A percentile compares a stretch with the other conserved stretches of the same genome.
Conservation (phyloP, 2,888 invertebrate genomes). For the Drosophila picticornis region DNA sequence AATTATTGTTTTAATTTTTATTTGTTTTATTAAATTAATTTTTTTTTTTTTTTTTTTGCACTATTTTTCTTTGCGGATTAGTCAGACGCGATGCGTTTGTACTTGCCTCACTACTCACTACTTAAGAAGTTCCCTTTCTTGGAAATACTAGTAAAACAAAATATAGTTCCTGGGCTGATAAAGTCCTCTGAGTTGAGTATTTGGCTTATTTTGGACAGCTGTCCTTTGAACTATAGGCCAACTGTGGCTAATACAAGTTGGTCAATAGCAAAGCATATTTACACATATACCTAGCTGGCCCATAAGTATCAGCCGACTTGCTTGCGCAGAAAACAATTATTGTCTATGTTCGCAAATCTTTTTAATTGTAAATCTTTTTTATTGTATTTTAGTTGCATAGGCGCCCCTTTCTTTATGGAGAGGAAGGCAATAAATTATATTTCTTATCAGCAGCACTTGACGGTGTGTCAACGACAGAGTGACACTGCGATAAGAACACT, state of each 20-base stretch:
- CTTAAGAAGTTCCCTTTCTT: too few relatives aligned
- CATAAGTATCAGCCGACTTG: neutral
- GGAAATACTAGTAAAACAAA: too few relatives aligned
- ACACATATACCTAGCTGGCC: neutral
- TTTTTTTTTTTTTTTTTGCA: neutral
- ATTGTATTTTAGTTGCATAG: neutral
- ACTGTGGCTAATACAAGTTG: neutral
- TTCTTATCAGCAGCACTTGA: conserved; percentile 11
- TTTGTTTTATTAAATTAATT: too few relatives aligned
- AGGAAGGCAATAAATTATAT: neutral
- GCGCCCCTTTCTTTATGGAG: too few relatives aligned
- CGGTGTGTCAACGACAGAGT: neutral
- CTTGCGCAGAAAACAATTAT: neutral
- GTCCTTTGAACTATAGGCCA: neutral
- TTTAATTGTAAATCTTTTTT: too few relatives aligned
- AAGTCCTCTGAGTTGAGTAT: too few relatives aligned
- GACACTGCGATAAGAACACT: neutral
- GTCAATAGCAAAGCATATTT: neutral
- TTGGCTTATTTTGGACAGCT: too few relatives aligned
- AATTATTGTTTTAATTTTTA: neutral
- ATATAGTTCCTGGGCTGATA: too few relatives aligned
- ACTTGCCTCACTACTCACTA: too few relatives aligned
- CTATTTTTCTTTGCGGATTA: neutral
- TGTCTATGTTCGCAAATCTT: neutral
- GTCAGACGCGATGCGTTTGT: neutral